These are phyloP conservation scores for Liodrosophila aerea DNA, from an alignment of 2,888 invertebrate genomes.

Conservation along the genomic window DNA sequence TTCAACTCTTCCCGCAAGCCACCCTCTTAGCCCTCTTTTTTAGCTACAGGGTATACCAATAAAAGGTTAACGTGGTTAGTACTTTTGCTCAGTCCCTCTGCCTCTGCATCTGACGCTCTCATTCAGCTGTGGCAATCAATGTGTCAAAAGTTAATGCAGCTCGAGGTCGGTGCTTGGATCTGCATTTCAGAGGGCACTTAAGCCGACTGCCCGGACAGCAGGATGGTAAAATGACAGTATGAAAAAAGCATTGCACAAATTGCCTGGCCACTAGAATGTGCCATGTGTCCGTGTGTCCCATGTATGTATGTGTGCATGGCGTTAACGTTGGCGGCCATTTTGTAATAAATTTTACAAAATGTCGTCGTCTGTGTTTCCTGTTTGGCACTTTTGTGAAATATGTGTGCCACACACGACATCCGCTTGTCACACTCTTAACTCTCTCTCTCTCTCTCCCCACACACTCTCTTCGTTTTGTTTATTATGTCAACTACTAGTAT, in stretches of 20 bases:
- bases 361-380: slow-evolving; percentile 66
- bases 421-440: slow-evolving; percentile 65
- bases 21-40: neutral
- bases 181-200: slow-evolving; percentile 61
- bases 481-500: slow-evolving; percentile 45
- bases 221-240: slow-evolving; percentile 13
- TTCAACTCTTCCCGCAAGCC: too few species aligned
- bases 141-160: slow-evolving; percentile 70
- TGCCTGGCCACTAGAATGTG: slow-evolving; percentile 44
- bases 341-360: slow-evolving; percentile 69
- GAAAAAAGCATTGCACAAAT: slow-evolving; percentile 46
- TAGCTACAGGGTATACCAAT: neutral
- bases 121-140: slow-evolving; percentile 43
- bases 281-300: neutral
- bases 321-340: slow-evolving; percentile 47
- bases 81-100: neutral
- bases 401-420: slow-evolving; percentile 61
- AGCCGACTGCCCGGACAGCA: slow-evolving; percentile 39
- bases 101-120: neutral
- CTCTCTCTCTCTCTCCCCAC: slow-evolving; percentile 1
- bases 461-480: slow-evolving; percentile 27
- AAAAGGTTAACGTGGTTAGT: slow-evolving; percentile 7
- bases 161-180: slow-evolving; percentile 31
- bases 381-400: slow-evolving; percentile 71
- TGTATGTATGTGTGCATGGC: neutral